Conservation (phyloP, 2,797 vertebrate species). For the Poeciliopsis infans region DNA sequence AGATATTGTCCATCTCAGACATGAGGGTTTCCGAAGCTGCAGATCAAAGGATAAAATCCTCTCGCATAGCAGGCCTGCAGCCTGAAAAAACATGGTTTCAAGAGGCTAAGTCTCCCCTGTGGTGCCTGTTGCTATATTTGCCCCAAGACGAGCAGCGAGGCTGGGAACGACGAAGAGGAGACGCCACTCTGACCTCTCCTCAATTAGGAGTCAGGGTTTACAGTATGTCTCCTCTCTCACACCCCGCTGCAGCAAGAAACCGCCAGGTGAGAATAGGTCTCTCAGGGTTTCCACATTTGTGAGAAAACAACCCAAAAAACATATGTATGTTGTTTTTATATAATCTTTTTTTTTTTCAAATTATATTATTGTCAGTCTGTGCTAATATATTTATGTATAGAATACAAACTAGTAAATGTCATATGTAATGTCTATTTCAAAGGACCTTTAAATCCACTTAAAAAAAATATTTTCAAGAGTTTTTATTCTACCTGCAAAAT, state of each 20-base stretch:
- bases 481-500: background rate
- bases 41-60: constrained; percentile 59
- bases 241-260: constrained; percentile 4
- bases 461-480: background rate
- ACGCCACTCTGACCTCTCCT: constrained; percentile 58
- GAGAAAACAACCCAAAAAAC: background rate
- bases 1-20: constrained; percentile 30
- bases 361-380: background rate
- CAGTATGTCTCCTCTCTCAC: constrained; percentile 21
- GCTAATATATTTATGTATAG: background rate
- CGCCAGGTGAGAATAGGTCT: constrained; percentile 19
- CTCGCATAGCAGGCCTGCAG: constrained; percentile 38
- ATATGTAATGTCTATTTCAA: background rate
- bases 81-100: constrained; percentile 62
- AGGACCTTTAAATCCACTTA: background rate
- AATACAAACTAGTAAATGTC: background rate
- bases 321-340: background rate
- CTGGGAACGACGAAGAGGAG: constrained; percentile 66
- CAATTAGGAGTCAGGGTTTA: constrained; percentile 54
- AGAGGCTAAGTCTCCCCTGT: constrained; percentile 48
- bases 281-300: constrained; percentile 15
- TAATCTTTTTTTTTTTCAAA: too few relatives aligned
- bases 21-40: constrained; percentile 27
- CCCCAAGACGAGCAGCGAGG: constrained; percentile 45
- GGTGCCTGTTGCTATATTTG: constrained; percentile 71